Percentiles rank a stretch among this genome's conserved stretches.
Evolutionary conservation across 37 sponge, comb jelly and placozoan genomes (phyloP).

Genomic region (Oopsacas minuta): DNA sequence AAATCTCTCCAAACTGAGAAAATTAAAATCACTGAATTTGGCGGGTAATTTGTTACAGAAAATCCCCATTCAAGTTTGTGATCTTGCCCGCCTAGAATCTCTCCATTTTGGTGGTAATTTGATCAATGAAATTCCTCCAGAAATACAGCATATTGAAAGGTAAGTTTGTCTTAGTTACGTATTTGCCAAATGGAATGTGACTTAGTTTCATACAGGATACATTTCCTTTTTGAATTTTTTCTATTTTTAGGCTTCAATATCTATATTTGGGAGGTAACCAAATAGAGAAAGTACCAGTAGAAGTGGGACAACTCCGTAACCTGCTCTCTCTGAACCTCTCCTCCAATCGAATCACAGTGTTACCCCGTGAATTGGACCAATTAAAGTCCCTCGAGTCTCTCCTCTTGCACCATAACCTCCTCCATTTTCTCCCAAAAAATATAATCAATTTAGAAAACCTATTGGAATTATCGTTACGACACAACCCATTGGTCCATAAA

Average conservation of each 20-base stretch:
- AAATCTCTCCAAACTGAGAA: constrained; percentile 18
- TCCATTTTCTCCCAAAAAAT: constrained; percentile 53
- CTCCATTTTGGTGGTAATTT: constrained; percentile 47
- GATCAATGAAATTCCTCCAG: constrained; percentile 24
- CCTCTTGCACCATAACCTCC: constrained; percentile 54
- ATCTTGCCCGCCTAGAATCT: constrained; percentile 20
- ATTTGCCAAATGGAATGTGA: neutral
- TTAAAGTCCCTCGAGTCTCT: constrained; percentile 47
- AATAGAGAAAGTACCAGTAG: constrained; percentile 36
- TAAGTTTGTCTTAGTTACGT: constrained; percentile 25
- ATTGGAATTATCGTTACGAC: constrained; percentile 53
- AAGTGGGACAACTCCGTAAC: constrained; percentile 36
- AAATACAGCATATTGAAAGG: constrained; percentile 32
- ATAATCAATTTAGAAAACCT: constrained; percentile 53
- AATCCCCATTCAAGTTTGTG: constrained; percentile 34
- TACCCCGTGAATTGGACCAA: constrained; percentile 45
- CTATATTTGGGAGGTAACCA: constrained; percentile 78
- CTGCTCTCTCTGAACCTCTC: constrained; percentile 45
- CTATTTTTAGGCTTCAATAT: constrained; percentile 33
- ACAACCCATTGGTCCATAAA: constrained; percentile 63
- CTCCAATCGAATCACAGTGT: constrained; percentile 36
- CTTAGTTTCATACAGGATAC: neutral
- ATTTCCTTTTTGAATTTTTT: neutral
- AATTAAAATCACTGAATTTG: constrained; percentile 38
- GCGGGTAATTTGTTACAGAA: constrained; percentile 50